Evolutionary conservation across 2,797 vertebrate species (phyloP).

Genomic region (Lutjanus argentimaculatus): DNA sequence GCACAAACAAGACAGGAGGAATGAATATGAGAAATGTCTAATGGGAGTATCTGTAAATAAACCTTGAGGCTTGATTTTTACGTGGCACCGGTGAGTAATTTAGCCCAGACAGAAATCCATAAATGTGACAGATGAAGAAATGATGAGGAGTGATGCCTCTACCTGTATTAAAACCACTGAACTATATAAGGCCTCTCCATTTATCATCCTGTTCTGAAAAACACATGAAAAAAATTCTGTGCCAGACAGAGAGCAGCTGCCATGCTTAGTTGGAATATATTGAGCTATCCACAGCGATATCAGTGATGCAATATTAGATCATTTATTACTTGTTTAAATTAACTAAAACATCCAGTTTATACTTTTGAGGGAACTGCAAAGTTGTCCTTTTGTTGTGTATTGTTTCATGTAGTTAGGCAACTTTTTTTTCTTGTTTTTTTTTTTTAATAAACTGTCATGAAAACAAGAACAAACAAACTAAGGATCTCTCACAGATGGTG

Average conservation of each 20-base stretch:
- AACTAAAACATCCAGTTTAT: constrained; percentile 3
- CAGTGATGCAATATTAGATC: constrained; percentile 1
- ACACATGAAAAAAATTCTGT: constrained; percentile 16
- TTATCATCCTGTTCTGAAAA: constrained; percentile 50
- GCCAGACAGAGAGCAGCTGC: constrained; percentile 8
- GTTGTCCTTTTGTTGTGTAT: not conserved
- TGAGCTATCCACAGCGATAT: not conserved
- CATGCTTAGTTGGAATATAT: constrained; percentile 2
- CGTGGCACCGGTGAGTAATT: constrained; percentile 67
- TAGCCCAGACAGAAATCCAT: constrained; percentile 77
- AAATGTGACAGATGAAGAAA: constrained; percentile 79
- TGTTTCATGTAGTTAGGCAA: not conserved
- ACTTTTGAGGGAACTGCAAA: not conserved
- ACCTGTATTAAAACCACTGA: constrained; percentile 69
- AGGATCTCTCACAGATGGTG: too few species aligned
- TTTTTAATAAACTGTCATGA: not conserved
- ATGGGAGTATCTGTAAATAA: constrained; percentile 74
- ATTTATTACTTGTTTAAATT: not conserved
- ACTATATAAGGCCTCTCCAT: constrained; percentile 56
- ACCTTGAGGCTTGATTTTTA: constrained; percentile 63
- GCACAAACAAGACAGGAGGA: constrained; percentile 61
- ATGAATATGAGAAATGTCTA: constrained; percentile 68
- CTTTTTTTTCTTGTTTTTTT: not conserved
- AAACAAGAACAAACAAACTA: not conserved
- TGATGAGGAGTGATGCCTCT: constrained; percentile 75